A percentile compares a stretch with the other conserved stretches of the same genome.
phyloP scores from a whole-genome alignment of 2,113 vertebrate genomes.

The Dasyurus viverrinus region DNA sequence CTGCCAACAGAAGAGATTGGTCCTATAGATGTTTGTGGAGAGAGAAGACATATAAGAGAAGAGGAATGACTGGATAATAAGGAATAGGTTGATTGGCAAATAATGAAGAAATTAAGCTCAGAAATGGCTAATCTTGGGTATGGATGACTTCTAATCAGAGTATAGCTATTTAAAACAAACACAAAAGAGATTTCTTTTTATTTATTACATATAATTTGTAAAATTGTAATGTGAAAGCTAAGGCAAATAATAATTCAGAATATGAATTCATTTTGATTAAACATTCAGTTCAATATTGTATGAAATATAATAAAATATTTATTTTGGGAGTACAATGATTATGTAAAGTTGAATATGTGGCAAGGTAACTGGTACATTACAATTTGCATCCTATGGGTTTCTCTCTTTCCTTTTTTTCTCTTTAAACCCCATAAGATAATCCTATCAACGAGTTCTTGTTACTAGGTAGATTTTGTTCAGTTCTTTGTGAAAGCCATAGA shows the following conservation, averaged over 20 bases:
- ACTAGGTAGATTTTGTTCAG: slow-evolving; percentile 66
- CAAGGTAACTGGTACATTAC: slow-evolving; percentile 26
- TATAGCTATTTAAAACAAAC: neutral
- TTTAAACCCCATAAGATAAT: slow-evolving; percentile 11
- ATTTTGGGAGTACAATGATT: slow-evolving; percentile 21
- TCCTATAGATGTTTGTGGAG: neutral
- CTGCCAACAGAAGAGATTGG: neutral
- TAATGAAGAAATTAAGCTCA: neutral
- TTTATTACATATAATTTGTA: neutral
- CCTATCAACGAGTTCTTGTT: slow-evolving; percentile 57
- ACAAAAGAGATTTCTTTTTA: neutral
- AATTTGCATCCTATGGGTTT: slow-evolving; percentile 26
- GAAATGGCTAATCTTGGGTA: neutral
- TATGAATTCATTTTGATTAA: slow-evolving; percentile 47
- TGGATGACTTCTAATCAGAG: neutral
- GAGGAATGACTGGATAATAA: neutral
- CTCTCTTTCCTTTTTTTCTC: slow-evolving; percentile 28
- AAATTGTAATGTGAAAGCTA: neutral
- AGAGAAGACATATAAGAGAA: neutral
- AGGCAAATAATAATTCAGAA: slow-evolving; percentile 38
- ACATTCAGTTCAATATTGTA: slow-evolving; percentile 52
- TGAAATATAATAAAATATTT: slow-evolving; percentile 51
- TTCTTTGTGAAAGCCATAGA: slow-evolving; percentile 61
- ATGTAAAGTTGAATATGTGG: slow-evolving; percentile 25
- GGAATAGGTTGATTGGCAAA: neutral